Percentiles rank a stretch among this genome's conserved stretches.
Conservation (phyloP, 2,797 vertebrate genomes). For the Falco berigora region DNA sequence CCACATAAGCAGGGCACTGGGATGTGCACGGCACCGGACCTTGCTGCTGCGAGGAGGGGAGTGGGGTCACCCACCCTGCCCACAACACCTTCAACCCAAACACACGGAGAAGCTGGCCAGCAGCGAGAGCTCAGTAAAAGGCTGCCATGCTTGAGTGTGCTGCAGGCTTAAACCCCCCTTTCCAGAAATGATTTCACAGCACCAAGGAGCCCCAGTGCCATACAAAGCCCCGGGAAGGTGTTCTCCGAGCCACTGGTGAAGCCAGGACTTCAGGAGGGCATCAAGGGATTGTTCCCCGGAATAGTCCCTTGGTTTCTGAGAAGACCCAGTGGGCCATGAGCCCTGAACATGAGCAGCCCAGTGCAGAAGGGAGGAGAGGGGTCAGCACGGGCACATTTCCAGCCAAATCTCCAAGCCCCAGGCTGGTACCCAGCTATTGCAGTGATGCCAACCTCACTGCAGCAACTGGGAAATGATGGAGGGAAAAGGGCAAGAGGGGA, state of each 20-base stretch:
- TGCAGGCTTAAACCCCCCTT: not conserved
- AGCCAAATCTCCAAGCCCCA: not conserved
- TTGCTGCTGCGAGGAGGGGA: fast-evolving
- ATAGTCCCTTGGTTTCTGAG: not conserved
- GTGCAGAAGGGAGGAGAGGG: not conserved
- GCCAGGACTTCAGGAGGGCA: not conserved
- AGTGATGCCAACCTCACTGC: fast-evolving
- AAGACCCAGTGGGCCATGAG: not conserved
- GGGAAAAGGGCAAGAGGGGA: not conserved
- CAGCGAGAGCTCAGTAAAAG: not conserved
- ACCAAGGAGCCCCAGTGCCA: not conserved
- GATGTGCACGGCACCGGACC: not conserved
- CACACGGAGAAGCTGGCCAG: fast-evolving
- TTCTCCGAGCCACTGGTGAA: not conserved
- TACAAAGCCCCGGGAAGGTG: not conserved
- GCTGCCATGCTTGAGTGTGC: fast-evolving
- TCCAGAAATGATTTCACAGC: not conserved
- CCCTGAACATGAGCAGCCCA: fast-evolving
- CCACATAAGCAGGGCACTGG: not conserved
- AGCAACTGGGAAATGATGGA: not conserved
- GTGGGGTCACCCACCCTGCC: not conserved
- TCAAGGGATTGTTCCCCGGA: not conserved
- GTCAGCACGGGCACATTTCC: fast-evolving
- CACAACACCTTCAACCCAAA: fast-evolving
- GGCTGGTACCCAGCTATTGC: not conserved